Conservation (phyloP, 2,797 vertebrate species). For the Gymnoscopelus braueri region DNA sequence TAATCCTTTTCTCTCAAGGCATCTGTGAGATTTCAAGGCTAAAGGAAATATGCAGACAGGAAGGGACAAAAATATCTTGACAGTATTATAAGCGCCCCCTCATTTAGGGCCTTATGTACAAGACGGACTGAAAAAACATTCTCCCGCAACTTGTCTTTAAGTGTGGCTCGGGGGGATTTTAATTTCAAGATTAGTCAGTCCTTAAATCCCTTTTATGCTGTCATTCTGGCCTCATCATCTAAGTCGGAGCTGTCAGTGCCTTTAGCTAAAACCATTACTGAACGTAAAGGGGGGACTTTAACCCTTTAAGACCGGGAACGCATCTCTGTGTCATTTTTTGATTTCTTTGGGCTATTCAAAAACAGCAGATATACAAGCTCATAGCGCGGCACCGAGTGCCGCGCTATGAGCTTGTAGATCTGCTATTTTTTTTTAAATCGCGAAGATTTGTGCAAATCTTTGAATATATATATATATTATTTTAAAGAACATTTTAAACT, state of each 20-base stretch:
- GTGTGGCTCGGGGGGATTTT: slow-evolving; percentile 59
- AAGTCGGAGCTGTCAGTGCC: slow-evolving; percentile 60
- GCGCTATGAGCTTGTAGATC: no score
- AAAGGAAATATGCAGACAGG: slow-evolving; percentile 17
- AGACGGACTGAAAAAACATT: slow-evolving; percentile 40
- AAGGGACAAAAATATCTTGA: slow-evolving; percentile 30
- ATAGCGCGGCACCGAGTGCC: no score
- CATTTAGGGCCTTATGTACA: slow-evolving; percentile 32
- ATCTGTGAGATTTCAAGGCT: slow-evolving; percentile 39
- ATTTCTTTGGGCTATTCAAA: no score
- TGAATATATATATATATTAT: no score
- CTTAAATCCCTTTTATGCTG: slow-evolving; percentile 60
- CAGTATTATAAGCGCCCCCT: slow-evolving; percentile 43
- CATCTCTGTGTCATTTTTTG: no score
- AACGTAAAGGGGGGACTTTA: slow-evolving; percentile 48
- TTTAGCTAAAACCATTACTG: slow-evolving; percentile 54
- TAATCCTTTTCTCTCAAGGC: slow-evolving; percentile 53
- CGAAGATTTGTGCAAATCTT: no score
- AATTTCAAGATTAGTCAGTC: slow-evolving; percentile 67
- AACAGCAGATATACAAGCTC: no score
- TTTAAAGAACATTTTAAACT: no score
- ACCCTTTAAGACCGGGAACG: no score
- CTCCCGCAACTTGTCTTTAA: slow-evolving; percentile 45
- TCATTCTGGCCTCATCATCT: slow-evolving; percentile 67
- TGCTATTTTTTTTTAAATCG: no score